Percentiles rank a stretch among this genome's conserved stretches.
These are phyloP conservation scores for Triplophysa dalaica DNA, from an alignment of 2,113 vertebrate species.

Conservation along the genomic window DNA sequence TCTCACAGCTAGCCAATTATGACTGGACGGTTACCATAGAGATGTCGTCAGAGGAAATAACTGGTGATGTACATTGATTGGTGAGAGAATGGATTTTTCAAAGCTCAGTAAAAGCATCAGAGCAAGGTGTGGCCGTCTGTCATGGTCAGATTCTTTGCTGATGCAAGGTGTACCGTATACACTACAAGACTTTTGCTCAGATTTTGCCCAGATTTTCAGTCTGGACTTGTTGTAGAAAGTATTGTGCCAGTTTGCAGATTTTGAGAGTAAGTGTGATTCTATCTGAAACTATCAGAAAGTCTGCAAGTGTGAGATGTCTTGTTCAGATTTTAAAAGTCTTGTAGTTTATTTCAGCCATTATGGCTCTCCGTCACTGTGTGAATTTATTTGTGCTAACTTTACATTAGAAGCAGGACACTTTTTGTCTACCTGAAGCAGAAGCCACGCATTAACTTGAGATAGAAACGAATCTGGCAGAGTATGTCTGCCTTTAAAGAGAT, in stretches of 20 bases:
- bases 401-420: neutral
- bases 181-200: no score
- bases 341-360: no score
- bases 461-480: no score
- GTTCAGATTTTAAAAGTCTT: no score
- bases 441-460: neutral
- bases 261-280: no score
- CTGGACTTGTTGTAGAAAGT: no score
- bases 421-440: neutral
- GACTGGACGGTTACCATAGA: slow-evolving; percentile 45
- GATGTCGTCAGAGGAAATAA: slow-evolving; percentile 42
- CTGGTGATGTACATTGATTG: slow-evolving; percentile 47
- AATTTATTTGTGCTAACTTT: neutral
- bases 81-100: slow-evolving; percentile 39
- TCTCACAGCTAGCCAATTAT: slow-evolving; percentile 15
- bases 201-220: no score
- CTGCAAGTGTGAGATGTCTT: no score
- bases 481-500: neutral
- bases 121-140: slow-evolving; percentile 13
- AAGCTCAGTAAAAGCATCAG: slow-evolving; percentile 32
- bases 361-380: neutral
- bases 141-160: neutral
- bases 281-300: no score
- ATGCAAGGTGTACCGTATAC: neutral
- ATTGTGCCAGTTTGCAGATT: no score